Base-by-base conservation (phyloP, 1,140 invertebrate species). In the Archivesica marissinica region DNA sequence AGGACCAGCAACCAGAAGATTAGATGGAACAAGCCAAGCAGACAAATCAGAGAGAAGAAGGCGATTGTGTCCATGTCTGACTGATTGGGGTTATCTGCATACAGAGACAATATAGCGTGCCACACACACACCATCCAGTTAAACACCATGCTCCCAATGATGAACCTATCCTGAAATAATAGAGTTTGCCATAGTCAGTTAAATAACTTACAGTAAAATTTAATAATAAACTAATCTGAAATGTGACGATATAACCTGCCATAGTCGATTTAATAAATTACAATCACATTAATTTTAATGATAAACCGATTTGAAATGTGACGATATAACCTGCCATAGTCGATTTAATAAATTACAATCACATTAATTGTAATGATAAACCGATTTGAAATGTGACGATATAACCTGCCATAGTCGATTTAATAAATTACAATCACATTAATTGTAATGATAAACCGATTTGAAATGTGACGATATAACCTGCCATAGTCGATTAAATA, bases 51-150 rank as follows among this genome's bases (percentile, higher is more conserved):
- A 4, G 52, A 23, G 33, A 52, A 76, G 74, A 76, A 76, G 3
- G 74, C 74, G 17, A 56, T 56, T 35, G 11, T 38, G 47, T 76
- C 74, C 30, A 56, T 56, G 17, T 56, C 50, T 2, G 20, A 54
- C 13, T 72, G 70, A 33, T 38, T 38, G 33, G 17, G 15, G 30
- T 70, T 7, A 33, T 78, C 2, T 30, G 61, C 28, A 39, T 82
- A 78, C 20, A 41, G 66, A 9, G 83, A 88, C 2, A 92, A 66
- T 4, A 91, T 70, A 2, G 88, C 91, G 74, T 92, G 91, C 91
- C 91, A 92, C 11, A 88, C 78, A 54, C 90, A 88, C 0, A 92
- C 88, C 15, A 92, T 35, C 76, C 87, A 90, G 44, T 91, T 78
- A 39, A 92, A 89, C 20, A 89, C 85, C 86, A 92, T 86, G 20